phyloP scores from a whole-genome alignment of 1,140 invertebrate genomes.

The Zaprionus capensis region DNA sequence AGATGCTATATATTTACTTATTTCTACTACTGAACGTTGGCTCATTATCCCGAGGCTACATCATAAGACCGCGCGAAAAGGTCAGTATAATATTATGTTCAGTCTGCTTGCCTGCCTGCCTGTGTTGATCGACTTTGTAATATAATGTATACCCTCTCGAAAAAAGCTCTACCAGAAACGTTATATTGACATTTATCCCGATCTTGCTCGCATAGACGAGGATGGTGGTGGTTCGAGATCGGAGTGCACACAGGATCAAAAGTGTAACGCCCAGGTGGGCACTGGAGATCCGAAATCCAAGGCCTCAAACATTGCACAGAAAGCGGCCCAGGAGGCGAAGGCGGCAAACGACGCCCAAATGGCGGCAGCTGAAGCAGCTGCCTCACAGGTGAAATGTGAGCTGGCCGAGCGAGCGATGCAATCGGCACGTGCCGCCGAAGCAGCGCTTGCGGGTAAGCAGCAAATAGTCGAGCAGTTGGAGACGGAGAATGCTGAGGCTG shows the following conservation, averaged over 20 bases:
- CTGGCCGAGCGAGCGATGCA: constrained; percentile 88
- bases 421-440: constrained; percentile 88
- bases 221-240: background rate
- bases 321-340: constrained; percentile 87
- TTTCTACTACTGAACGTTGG: constrained; percentile 37
- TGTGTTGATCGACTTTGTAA: too few species aligned
- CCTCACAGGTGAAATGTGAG: constrained; percentile 87
- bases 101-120: background rate
- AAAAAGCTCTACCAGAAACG: constrained; percentile 42
- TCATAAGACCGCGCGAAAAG: constrained; percentile 31
- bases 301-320: constrained; percentile 84
- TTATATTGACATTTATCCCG: constrained; percentile 11
- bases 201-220: constrained; percentile 15
- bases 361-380: constrained; percentile 87
- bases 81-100: constrained; percentile 13
- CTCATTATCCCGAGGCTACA: constrained; percentile 28
- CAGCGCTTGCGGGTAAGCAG: constrained; percentile 87
- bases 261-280: background rate
- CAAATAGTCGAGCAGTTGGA: constrained; percentile 86
- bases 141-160: background rate
- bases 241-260: background rate
- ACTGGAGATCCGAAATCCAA: constrained; percentile 25
- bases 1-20: constrained; percentile 45
- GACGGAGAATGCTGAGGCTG: constrained; percentile 86
- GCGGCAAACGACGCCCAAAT: constrained; percentile 88